Evolutionary conservation across 2,888 invertebrate genomes (phyloP).

Genomic region (Leptothorax acervorum): DNA sequence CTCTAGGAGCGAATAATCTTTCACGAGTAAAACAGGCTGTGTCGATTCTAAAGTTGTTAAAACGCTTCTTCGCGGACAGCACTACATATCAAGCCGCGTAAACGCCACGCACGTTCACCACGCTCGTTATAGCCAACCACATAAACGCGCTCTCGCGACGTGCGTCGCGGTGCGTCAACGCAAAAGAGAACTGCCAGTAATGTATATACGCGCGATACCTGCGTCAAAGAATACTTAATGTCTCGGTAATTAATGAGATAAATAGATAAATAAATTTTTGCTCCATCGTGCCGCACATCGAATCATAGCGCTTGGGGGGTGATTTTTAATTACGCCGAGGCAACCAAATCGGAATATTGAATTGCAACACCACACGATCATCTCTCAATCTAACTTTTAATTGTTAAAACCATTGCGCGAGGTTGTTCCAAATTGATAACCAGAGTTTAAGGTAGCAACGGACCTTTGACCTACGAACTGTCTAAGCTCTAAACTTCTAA

Average conservation of each 20-base stretch:
- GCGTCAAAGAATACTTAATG: not conserved
- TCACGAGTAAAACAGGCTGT: constrained; percentile 42
- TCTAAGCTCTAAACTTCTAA: not conserved
- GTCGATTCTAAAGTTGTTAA: constrained; percentile 46
- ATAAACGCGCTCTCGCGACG: constrained; percentile 4
- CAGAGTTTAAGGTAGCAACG: not conserved
- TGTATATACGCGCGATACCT: not conserved
- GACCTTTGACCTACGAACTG: not conserved
- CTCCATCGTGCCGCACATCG: constrained; percentile 16
- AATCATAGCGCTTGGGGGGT: not conserved
- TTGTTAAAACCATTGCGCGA: not conserved
- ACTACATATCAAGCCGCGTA: constrained; percentile 49
- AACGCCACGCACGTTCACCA: constrained; percentile 30
- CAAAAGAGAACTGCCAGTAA: constrained; percentile 19
- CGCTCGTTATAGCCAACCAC: not conserved
- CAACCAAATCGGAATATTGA: constrained; percentile 21
- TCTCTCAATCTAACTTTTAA: not conserved
- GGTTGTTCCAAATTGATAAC: constrained; percentile 1
- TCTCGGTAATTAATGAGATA: constrained; percentile 12
- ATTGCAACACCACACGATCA: not conserved
- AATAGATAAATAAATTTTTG: constrained; percentile 4
- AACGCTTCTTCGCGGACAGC: constrained; percentile 46
- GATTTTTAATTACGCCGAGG: not conserved
- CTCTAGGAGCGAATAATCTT: constrained; percentile 30
- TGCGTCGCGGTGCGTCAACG: constrained; percentile 6